Percentiles rank a stretch among this genome's conserved stretches.
phyloP scores from a whole-genome alignment of 2,113 vertebrate genomes.

The Orycteropus afer region DNA sequence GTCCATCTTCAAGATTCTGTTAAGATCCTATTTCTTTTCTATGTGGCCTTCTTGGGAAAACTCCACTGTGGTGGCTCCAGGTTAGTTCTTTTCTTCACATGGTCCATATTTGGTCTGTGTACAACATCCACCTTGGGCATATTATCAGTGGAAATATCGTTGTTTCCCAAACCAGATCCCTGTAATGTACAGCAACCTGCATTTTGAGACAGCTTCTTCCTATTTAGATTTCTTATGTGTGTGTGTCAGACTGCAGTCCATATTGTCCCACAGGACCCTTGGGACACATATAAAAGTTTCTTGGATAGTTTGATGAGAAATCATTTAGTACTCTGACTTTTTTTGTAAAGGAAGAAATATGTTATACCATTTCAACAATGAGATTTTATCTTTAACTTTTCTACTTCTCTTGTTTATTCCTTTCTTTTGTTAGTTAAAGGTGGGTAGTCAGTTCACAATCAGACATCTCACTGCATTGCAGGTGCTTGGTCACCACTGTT shows the following conservation, averaged over 20 bases:
- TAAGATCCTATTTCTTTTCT: background rate
- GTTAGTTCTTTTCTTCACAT: background rate
- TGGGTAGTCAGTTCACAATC: background rate
- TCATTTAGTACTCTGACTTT: background rate
- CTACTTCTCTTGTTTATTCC: background rate
- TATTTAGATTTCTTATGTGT: background rate
- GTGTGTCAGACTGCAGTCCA: background rate
- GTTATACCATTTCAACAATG: background rate
- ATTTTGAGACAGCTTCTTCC: background rate
- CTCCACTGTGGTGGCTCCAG: background rate
- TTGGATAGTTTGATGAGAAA: background rate
- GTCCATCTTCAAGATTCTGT: background rate
- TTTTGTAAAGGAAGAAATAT: background rate
- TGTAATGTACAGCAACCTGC: background rate
- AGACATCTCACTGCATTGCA: background rate
- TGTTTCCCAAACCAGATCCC: background rate
- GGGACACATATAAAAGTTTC: background rate
- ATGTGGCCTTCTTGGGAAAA: background rate
- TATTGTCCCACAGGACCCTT: background rate
- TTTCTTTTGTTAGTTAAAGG: background rate
- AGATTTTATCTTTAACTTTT: background rate
- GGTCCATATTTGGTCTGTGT: background rate
- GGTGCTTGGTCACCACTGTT: background rate
- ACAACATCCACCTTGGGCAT: background rate
- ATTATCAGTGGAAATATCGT: background rate